A percentile compares a stretch with the other conserved stretches of the same genome.
Conservation (phyloP, 1,140 invertebrate genomes). For the Myzus persicae region DNA sequence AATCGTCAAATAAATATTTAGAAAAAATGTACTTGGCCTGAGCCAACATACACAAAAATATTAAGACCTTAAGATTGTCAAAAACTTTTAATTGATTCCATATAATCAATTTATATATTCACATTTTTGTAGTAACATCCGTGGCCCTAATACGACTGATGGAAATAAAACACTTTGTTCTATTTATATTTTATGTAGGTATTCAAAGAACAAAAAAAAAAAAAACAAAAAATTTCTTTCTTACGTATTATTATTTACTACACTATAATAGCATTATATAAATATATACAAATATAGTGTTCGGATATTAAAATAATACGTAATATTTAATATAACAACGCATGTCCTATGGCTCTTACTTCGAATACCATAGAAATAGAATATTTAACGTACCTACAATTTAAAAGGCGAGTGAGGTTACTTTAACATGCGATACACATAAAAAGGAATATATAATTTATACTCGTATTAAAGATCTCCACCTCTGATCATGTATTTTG, state of each 20-base stretch:
- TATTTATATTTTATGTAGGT: too few relatives aligned
- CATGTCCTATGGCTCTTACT: slow-evolving; percentile 2
- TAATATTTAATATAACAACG: not conserved
- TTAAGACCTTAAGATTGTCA: not conserved
- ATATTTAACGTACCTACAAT: not conserved
- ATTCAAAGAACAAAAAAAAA: not conserved
- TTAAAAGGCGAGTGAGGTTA: not conserved
- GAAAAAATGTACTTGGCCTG: not conserved
- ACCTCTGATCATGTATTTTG: not conserved
- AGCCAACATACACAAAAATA: not conserved
- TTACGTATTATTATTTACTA: not conserved
- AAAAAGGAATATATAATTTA: slow-evolving; percentile 12
- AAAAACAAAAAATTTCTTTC: not conserved
- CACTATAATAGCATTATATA: not conserved
- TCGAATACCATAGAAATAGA: not conserved
- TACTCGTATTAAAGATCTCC: not conserved
- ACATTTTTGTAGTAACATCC: not conserved
- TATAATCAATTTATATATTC: not conserved
- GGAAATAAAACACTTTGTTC: not conserved
- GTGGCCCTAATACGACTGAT: not conserved
- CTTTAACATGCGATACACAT: not conserved
- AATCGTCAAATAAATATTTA: not conserved
- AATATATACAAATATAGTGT: not conserved
- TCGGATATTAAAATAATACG: not conserved
- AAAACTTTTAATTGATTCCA: not conserved